Evolutionary conservation across 2,888 invertebrate genomes (phyloP), one percentile per base, ranked within the genome.

Genomic region (Erebia aethiops): DNA sequence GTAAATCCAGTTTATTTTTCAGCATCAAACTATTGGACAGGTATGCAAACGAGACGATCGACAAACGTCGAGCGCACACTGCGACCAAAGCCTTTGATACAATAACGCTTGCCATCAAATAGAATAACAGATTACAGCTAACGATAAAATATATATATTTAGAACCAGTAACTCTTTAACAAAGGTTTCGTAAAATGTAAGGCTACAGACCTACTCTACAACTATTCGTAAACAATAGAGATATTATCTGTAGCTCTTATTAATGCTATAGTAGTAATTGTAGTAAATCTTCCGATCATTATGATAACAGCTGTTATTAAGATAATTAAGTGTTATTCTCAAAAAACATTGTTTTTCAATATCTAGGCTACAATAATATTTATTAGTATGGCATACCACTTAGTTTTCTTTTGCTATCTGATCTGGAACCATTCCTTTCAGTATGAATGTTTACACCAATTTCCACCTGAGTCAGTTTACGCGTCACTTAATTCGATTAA

Each of bases 401-500:
- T 81, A 81, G 76, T 78, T 82, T 77, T 81, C 79, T 77, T 79
- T 77, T 76, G 79, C 76, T 79, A 76, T 79, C 77, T 79, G 79
- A 77, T 81, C 77, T 76, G 79, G 77, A 79, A 78, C 80, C 79
- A 87, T 83, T 85, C 84, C 84, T 76, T 79, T 77, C 77, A 82
- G 78, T 81, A 81, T 81, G 79, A 81, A 81, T 81, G 84, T 84
- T 85, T 13, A 66, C 58, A 72, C 68, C 65, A 75, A 77, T 72
- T 77, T 79, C 75, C 82, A 81, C 80, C 77, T 87, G 87, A 86
- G 80, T 83, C 82, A 85, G 87, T 90, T 89, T 85, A 86, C 87
- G 84, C 79, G 85, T 84, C 91, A 91, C 90, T 89, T 90, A 88
- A 91, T 91, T 89, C 83, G 83, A 87, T 91, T 86, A 87, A 84